Base-by-base conservation (phyloP, 2,888 invertebrate species). In the Latrodectus hesperus region DNA sequence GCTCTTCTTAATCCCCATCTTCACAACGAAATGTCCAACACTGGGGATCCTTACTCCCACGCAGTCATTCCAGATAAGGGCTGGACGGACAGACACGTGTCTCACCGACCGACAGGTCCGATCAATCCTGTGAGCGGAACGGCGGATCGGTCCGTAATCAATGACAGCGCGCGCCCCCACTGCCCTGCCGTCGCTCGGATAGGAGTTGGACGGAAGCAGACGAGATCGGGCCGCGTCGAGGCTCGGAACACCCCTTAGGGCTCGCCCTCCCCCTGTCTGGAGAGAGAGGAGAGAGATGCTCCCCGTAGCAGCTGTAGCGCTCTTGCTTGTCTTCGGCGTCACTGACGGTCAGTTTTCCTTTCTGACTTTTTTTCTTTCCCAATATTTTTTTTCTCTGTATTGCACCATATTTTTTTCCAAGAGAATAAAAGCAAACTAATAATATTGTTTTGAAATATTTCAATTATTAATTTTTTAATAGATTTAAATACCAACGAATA, bases 221-320 rank as follows among this genome's bases (percentile, higher is more conserved):
- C 73, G 79, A 77, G 71, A 84, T 84, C 84, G 84, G 84, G 84
- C 84, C 84, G 72, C 73, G 72, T 51, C 65, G 72, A 76, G 84
- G 84, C 84, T 84, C 77, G 84, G 77, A 78, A 55, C 77, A 78
- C 73, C 71, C 49, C 17, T n/a, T n/a, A 72, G 77, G 77, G 77
- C 77, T 78, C 77, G 67, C 84, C 84, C 84, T 38, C 77, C 72
- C 76, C 83, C 74, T 55, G 16, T 68, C 71, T 76, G 76, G 71
- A 67, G 75, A 68, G 82, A 68, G 80, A 16, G 64, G 14, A 65
- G 53, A 71, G 76, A 70, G 52, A 84, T 84, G 84, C 26, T 84
- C 65, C 53, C 84, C 84, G 84, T 49, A 49, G 53, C 71, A 17
- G 17, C 60, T 51, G 10, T 49, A 16, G 49, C 71, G 22, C 64